Conservation (phyloP, 2,113 vertebrate species). For the Climacteris rufus region DNA sequence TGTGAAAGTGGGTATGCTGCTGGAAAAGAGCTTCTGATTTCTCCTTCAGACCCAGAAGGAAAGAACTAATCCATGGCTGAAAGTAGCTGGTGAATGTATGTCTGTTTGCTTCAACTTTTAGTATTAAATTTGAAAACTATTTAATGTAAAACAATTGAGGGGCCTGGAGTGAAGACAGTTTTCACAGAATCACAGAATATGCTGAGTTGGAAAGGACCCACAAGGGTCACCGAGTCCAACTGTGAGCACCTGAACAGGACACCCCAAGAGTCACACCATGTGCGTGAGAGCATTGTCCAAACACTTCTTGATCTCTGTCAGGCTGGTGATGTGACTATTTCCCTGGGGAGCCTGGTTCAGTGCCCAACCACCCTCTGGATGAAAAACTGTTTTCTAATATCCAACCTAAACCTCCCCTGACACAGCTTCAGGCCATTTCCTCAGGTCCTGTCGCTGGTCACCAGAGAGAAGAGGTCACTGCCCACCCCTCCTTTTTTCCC, state of each 20-base stretch:
- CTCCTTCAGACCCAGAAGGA: background rate
- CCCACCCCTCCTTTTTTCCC: background rate
- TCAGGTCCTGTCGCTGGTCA: background rate
- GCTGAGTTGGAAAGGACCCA: background rate
- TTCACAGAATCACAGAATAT: background rate
- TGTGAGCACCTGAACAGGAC: background rate
- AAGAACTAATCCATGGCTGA: background rate
- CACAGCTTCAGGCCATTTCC: background rate
- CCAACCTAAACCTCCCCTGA: background rate
- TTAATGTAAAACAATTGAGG: background rate
- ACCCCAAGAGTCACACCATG: background rate
- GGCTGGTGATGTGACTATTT: background rate
- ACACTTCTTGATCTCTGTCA: background rate
- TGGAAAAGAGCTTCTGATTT: background rate
- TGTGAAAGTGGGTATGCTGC: background rate
- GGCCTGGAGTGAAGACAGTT: background rate
- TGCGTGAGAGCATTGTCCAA: background rate
- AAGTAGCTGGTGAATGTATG: background rate
- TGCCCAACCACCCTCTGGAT: fast-evolving
- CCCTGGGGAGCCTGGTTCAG: background rate
- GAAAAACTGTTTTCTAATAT: background rate
- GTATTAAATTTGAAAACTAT: background rate
- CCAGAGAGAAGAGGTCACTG: background rate
- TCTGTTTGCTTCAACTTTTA: background rate
- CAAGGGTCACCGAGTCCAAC: fast-evolving